A percentile compares a stretch with the other conserved stretches of the same genome.
phyloP scores from a whole-genome alignment of 2,797 vertebrate species.

The Halcyon chelicuti region DNA sequence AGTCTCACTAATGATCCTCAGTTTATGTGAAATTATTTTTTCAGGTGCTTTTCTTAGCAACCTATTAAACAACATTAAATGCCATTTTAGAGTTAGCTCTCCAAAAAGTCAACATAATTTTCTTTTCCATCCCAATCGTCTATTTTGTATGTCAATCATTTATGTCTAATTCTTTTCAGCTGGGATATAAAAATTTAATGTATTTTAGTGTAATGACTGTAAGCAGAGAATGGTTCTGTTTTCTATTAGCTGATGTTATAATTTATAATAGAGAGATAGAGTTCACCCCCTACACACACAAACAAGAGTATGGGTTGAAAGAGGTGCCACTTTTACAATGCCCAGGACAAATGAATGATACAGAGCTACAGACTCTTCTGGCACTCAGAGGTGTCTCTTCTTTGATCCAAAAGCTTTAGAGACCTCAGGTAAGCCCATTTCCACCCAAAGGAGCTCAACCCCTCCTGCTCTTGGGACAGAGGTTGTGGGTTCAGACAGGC shows the following conservation, averaged over 20 bases:
- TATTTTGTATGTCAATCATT: conserved; percentile 20
- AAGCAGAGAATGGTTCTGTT: background rate
- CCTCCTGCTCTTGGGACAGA: background rate
- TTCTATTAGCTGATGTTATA: background rate
- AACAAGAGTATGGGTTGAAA: background rate
- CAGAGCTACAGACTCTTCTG: background rate
- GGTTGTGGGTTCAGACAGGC: background rate
- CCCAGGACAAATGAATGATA: background rate
- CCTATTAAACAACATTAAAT: conserved; percentile 7
- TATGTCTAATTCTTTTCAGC: conserved; percentile 36
- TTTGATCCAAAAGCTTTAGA: background rate
- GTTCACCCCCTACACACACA: background rate
- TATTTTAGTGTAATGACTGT: conserved; percentile 1
- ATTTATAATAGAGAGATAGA: background rate
- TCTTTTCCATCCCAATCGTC: background rate
- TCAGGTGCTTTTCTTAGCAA: conserved; percentile 24
- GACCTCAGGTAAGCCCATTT: background rate
- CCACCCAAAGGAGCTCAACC: background rate
- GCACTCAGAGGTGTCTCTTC: background rate
- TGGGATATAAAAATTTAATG: conserved; percentile 14
- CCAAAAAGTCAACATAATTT: background rate
- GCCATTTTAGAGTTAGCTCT: background rate
- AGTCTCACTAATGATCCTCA: background rate
- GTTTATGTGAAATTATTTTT: background rate
- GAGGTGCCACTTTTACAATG: background rate